Base-by-base conservation (phyloP, 2,888 invertebrate genomes). In the Ischnus inquisitorius region DNA sequence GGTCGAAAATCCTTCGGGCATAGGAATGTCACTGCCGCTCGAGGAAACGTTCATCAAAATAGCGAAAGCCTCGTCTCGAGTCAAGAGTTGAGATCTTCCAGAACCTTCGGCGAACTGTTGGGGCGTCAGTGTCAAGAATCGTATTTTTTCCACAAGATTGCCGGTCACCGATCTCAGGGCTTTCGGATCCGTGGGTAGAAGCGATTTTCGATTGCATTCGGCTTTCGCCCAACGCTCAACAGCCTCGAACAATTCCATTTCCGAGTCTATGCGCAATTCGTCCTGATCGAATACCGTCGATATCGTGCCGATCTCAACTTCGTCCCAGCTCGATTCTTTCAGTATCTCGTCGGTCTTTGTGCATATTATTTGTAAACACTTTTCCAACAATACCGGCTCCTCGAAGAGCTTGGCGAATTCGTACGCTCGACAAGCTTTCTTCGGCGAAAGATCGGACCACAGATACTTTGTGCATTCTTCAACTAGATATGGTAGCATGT, bases 331-430 rank as follows among this genome's bases (percentile, higher is more conserved):
- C 22, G 95, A 94, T 92, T 97, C 97, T 0, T 95, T 95, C 3
- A 98, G 92, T 0, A 97, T 97, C 88, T 97, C 96, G 85, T 96
- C 95, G 0, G 97, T 97, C 89, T 96, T 96, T 28, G 95, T 95
- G 88, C 96, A 96, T 79, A 97, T 97, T 74, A 97, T 96, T 95
- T 97, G 96, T 91, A 97, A 94, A 92, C 97, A 97, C 92, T 97
- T 97, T 43, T 97, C 96, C 96, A 97, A 96, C 0, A 98, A 94
- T 2, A 96, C 95, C 82, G 96, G 96, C 90, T 97, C 97, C 84
- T 98, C 97, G 93, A 97, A 98, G 0, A 98, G 94, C 86, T 97
- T 96, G 0, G 97, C 97, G 94, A 98, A 98, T 91, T 98, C 97
- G 90, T 97, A 97, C 0, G 97, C 97, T 67, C 97, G 94, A 87